Evolutionary conservation across 2,113 vertebrate species (phyloP), one percentile per base, ranked within the genome.

Genomic region (Cyanoderma ruficeps): DNA sequence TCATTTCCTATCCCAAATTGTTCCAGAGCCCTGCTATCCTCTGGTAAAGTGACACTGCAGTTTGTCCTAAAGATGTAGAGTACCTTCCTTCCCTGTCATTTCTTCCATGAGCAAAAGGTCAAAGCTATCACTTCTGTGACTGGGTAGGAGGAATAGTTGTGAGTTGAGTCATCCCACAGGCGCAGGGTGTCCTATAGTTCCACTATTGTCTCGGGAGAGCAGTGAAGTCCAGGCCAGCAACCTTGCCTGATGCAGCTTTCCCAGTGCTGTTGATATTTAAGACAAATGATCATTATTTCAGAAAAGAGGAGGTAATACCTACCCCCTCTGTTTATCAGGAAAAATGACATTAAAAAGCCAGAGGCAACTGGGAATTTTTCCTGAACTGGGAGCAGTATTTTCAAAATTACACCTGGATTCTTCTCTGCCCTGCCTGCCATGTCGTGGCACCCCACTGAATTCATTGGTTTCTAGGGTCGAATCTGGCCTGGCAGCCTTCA

Each of bases 101-200:
- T 96, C 91, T 95, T 97, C 94, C 94, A 95, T 49, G 61, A 81
- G 68, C 89, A 71, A 93, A 94, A 96, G 78, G 96, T 94, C 94
- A 96, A 94, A 95, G 84, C 64, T 88, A 85, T 90, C 81, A 71
- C 39, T 94, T 60, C 19, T 70, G 64, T 30, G 75, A 10, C 93
- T 72, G 76, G 63, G 86, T 87, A 55, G 90, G 91, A 95, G 87
- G 88, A 57, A 82, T 90, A 64, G 84, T 55, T 93, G 76, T 65
- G 87, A 69, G 47, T 15, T 74, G 91, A 88, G 46, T 96, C 75
- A 89, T 89, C 68, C 82, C 14, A 3, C 56, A 61, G 56, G 78
- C 3, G 0, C 37, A 39, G 68, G 35, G n/a, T 49, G 78, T 69
- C 70, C 95, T 37, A n/a, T 46, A 72, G 92, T 92, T 56, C 60